phyloP scores from a whole-genome alignment of 2,888 invertebrate species.

The Molorchus minor region DNA sequence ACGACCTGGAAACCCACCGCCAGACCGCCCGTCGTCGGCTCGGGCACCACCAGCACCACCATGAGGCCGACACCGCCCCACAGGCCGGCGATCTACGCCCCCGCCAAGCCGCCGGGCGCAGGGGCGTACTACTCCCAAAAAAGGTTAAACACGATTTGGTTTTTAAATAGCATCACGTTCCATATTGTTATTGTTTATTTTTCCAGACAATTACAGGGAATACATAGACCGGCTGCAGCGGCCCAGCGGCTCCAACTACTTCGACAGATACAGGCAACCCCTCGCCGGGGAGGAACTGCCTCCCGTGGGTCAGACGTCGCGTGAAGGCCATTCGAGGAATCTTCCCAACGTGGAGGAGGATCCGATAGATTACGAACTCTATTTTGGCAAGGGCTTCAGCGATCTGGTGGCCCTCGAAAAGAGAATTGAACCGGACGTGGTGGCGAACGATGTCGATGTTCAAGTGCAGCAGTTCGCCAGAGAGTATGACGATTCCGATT shows the following conservation, averaged over 20 bases:
- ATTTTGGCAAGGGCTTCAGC: slow-evolving; percentile 55
- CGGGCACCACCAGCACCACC: slow-evolving; percentile 48
- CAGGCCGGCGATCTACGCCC: slow-evolving; percentile 65
- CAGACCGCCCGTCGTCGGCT: slow-evolving; percentile 28
- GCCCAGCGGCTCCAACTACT: slow-evolving; percentile 43
- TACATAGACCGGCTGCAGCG: slow-evolving; percentile 48
- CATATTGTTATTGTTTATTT: slow-evolving; percentile 8
- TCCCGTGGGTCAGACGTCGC: background rate
- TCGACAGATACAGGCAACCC: slow-evolving; percentile 39
- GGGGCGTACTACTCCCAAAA: slow-evolving; percentile 31
- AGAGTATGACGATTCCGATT: slow-evolving; percentile 56
- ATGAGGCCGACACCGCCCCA: slow-evolving; percentile 53
- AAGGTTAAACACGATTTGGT: background rate
- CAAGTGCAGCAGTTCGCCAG: slow-evolving; percentile 53
- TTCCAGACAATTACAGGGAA: slow-evolving; percentile 40
- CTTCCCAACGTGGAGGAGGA: background rate
- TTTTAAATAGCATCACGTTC: background rate
- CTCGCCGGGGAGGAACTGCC: background rate
- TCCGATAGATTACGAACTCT: slow-evolving; percentile 43
- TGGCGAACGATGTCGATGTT: slow-evolving; percentile 47
- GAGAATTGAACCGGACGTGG: slow-evolving; percentile 32
- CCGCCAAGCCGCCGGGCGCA: slow-evolving; percentile 62
- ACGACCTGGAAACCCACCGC: slow-evolving; percentile 60
- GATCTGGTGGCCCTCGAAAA: slow-evolving; percentile 58
- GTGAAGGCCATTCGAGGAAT: slow-evolving; percentile 5